These are phyloP conservation scores for Sminthurinus signatus DNA, from an alignment of 1,140 invertebrate genomes.

Conservation along the genomic window DNA sequence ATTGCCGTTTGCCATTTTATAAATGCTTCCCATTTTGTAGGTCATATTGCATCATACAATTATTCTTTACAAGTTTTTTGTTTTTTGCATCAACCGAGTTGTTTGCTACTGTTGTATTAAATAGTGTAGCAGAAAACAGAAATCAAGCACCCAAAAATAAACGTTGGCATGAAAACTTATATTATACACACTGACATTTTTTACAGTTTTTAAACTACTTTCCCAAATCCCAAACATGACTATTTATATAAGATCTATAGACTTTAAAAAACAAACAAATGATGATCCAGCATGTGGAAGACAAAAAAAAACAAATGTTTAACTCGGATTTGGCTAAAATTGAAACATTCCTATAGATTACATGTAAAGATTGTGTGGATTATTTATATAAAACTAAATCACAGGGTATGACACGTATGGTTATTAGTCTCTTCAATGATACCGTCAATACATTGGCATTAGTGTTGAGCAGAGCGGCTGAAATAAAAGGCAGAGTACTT, in stretches of 20 bases:
- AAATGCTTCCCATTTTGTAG: too few relatives aligned
- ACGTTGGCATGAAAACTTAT: too few relatives aligned
- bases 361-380: neutral
- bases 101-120: too few relatives aligned
- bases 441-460: slow-evolving; percentile 3
- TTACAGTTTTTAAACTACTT: neutral
- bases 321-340: slow-evolving; percentile 2
- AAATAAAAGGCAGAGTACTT: slow-evolving; percentile 19
- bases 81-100: too few relatives aligned
- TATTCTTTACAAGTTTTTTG: too few relatives aligned
- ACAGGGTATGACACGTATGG: slow-evolving; percentile 18
- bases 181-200: too few relatives aligned
- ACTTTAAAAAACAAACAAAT: neutral
- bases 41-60: too few relatives aligned
- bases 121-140: too few relatives aligned
- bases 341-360: too few relatives aligned
- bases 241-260: neutral
- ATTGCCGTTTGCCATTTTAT: too few relatives aligned
- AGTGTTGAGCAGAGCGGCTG: slow-evolving; percentile 23
- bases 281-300: neutral
- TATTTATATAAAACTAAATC: neutral
- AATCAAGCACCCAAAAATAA: too few relatives aligned
- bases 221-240: neutral
- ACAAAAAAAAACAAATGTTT: neutral
- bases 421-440: slow-evolving; percentile 4